Conservation (phyloP, 2,797 vertebrate genomes). For the Clarias laeviceps region DNA sequence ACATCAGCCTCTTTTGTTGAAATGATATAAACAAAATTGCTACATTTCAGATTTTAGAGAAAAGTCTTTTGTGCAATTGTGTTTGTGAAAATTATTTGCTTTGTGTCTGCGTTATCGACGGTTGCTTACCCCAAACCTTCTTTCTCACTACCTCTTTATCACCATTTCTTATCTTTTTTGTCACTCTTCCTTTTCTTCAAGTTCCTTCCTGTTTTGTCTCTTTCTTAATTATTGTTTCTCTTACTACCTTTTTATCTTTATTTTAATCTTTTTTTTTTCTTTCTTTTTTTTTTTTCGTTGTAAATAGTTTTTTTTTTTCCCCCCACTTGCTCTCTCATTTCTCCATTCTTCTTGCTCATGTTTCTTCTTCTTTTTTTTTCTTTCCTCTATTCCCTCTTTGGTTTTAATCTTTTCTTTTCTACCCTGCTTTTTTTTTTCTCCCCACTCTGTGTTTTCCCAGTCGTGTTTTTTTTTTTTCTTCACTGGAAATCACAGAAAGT, state of each 20-base stretch:
- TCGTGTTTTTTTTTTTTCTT: slow-evolving; percentile 11
- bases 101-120: too few relatives aligned
- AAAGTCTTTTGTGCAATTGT: too few relatives aligned
- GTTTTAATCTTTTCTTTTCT: slow-evolving; percentile 10
- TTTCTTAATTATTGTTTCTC: neutral
- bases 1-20: too few relatives aligned
- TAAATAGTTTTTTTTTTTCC: neutral
- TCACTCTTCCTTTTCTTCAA: neutral
- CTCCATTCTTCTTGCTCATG: neutral
- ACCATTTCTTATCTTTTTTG: neutral
- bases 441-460: neutral
- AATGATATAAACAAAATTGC: too few relatives aligned
- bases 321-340: neutral
- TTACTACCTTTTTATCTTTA: neutral
- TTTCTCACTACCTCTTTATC: neutral
- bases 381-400: neutral
- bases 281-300: neutral
- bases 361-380: neutral
- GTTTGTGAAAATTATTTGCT: too few relatives aligned
- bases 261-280: neutral
- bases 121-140: too few relatives aligned
- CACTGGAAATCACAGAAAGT: neutral
- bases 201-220: neutral
- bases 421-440: neutral
- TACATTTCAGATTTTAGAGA: too few relatives aligned